Conservation (phyloP, 23 tunicate species). For the Trididemnum clinides region DNA sequence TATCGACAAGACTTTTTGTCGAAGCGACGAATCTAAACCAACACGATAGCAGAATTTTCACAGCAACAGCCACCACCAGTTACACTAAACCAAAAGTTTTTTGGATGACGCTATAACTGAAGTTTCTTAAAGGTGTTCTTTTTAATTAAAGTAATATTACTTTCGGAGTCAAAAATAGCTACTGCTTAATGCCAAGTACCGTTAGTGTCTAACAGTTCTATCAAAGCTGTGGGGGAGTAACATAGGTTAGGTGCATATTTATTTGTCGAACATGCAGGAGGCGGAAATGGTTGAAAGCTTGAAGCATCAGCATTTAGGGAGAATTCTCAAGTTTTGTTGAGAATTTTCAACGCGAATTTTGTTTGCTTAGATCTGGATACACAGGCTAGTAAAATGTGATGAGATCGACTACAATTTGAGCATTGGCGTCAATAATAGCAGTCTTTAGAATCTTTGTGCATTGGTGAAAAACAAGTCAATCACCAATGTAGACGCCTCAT, state of each 20-base stretch:
- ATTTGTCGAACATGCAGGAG: not conserved
- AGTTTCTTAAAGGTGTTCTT: not conserved
- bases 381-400: too few species aligned
- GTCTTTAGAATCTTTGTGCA: too few species aligned
- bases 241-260: not conserved
- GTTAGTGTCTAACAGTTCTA: not conserved
- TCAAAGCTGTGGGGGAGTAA: not conserved
- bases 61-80: not conserved
- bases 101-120: not conserved
- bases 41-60: not conserved
- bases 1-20: not conserved
- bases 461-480: too few species aligned
- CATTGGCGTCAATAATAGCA: too few species aligned
- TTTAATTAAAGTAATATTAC: not conserved
- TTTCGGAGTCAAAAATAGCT: not conserved
- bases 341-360: too few species aligned
- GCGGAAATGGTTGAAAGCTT: not conserved
- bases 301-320: not conserved
- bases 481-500: too few species aligned
- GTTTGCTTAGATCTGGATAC: too few species aligned
- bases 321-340: too few species aligned
- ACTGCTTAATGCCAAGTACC: not conserved
- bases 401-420: too few species aligned
- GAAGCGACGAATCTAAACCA: not conserved
- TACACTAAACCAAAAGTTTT: not conserved